Evolutionary conservation across 1,140 invertebrate species (phyloP), one percentile per base, ranked within the genome.

Genomic region (Brachionus paranguensis): DNA sequence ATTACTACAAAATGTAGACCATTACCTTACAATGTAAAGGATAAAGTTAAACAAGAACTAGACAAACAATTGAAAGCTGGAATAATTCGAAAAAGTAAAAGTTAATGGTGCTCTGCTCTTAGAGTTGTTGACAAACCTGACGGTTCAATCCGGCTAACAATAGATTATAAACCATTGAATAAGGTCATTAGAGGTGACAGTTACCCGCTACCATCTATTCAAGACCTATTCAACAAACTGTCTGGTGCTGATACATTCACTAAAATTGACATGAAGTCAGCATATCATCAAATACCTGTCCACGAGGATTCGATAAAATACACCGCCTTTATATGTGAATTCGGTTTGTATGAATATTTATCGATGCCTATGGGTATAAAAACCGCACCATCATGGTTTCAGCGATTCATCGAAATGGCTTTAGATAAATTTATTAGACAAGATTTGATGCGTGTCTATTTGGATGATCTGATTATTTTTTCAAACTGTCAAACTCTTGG

Each of bases 291-390:
- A 17, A 41, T 68, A 29, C 65, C 65, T 5, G 65, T 68, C 10
- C 27, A 68, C 27, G 14, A 68, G 17, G 14, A 41, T 29, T 29
- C 27, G 14, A 68, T 29, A 68, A 68, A 68, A 41, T 68, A 29
- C 65, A 68, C 65, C 8, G 14, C 65, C 8, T 68, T 68, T 41
- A 29, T 14, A 12, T 41, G 45, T 41, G 65, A 68, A 41, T 64
- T 60, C 24, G 84, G 84, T 17, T 43, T 85, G 10, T 85, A 72
- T 60, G 33, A 85, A 76, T 85, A 65, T 43, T 72, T 85, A 12
- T 14, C 12, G 41, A 84, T 85, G 84, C 84, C 84, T 8, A 41
- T 85, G 29, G 83, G 83, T n/a, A 14, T 84, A 41, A 64, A 10
- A 45, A 85, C 85, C 17, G 53, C 78, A 24, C 84, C 55, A 27